These are phyloP conservation scores for Heliconius eleuchia DNA, from an alignment of 1,140 invertebrate species.

Conservation along the genomic window DNA sequence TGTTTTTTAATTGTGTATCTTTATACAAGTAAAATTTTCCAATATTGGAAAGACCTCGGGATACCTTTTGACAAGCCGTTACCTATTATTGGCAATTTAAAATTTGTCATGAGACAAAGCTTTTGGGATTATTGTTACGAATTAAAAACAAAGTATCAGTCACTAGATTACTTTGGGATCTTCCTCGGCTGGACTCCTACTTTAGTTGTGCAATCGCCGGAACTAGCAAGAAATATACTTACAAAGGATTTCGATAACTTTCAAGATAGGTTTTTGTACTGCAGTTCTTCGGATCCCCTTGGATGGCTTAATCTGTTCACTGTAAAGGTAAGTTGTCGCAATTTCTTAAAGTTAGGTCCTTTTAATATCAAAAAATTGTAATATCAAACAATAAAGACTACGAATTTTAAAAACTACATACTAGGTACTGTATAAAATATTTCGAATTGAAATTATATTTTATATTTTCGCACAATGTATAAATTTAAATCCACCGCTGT, in stretches of 20 bases:
- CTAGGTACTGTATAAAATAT: no score
- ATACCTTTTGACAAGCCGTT: conserved; percentile 53
- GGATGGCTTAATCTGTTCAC: conserved; percentile 65
- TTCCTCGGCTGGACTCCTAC: conserved; percentile 55
- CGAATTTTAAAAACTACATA: no score
- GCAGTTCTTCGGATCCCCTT: conserved; percentile 55
- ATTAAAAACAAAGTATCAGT: conserved; percentile 45
- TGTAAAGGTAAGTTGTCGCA: conserved; percentile 51
- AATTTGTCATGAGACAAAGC: conserved; percentile 57
- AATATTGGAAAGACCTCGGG: conserved; percentile 55
- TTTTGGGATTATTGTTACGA: conserved; percentile 53
- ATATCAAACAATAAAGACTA: no score
- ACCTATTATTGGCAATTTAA: conserved; percentile 52
- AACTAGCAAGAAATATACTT: conserved; percentile 53
- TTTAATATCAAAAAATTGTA: no score
- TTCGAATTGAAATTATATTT: no score
- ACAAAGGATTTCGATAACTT: conserved; percentile 60
- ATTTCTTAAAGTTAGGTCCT: neutral
- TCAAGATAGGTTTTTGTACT: conserved; percentile 56
- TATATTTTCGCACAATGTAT: no score
- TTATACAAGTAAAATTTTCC: conserved; percentile 17
- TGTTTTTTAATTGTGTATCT: conserved; percentile 24
- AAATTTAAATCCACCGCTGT: no score
- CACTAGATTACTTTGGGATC: conserved; percentile 55
- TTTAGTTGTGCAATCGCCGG: conserved; percentile 57